Conservation (phyloP, 2,113 vertebrate species). For the Corythornis vintsioides region DNA sequence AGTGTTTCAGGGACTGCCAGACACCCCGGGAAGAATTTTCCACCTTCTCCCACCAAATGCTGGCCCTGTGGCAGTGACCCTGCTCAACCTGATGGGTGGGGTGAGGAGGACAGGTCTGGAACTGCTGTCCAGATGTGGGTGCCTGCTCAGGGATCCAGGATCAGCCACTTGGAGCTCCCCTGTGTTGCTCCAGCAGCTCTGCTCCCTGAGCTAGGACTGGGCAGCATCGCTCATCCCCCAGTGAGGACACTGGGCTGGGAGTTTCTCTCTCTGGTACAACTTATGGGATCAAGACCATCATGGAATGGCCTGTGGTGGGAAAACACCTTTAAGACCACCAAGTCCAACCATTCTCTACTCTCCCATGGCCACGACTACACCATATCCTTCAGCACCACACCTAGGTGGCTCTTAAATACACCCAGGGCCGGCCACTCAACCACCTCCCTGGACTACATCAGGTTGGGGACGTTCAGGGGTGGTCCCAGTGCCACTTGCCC, state of each 20-base stretch:
- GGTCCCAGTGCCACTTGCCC: not conserved
- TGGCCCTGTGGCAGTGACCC: not conserved
- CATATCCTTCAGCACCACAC: too few relatives aligned
- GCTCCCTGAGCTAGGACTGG: accelerated
- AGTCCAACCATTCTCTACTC: too few relatives aligned
- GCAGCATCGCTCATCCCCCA: not conserved
- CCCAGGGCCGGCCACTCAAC: too few relatives aligned
- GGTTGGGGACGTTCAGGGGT: not conserved
- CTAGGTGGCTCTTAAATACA: too few relatives aligned
- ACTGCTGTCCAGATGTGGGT: not conserved
- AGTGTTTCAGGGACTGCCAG: accelerated
- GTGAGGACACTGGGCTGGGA: accelerated
- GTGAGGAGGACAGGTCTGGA: not conserved
- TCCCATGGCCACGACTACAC: too few relatives aligned
- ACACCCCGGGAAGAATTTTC: not conserved
- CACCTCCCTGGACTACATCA: not conserved
- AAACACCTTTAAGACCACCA: too few relatives aligned
- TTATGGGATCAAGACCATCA: too few relatives aligned
- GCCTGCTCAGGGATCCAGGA: too few relatives aligned
- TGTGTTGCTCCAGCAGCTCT: accelerated
- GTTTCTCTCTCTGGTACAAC: not conserved
- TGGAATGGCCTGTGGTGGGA: too few relatives aligned
- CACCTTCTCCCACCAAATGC: not conserved
- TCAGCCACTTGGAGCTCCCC: not conserved
- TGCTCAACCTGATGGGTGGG: not conserved